A percentile compares a stretch with the other conserved stretches of the same genome.
These are phyloP conservation scores for Pocillopora grandis DNA, from an alignment of 92 coral and sea anemone species.

Conservation along the genomic window DNA sequence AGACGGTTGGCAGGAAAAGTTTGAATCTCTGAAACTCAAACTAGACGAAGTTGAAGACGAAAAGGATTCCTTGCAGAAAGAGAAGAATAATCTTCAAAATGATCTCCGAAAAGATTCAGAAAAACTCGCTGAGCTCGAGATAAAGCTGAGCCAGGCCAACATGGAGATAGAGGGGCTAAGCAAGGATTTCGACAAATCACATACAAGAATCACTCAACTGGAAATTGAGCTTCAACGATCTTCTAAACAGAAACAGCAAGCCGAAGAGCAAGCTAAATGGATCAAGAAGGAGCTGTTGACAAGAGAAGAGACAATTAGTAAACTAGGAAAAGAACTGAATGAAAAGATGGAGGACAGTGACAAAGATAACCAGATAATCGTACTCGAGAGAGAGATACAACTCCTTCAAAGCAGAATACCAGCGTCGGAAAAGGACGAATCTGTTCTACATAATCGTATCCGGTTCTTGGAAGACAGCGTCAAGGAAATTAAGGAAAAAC, in stretches of 20 bases:
- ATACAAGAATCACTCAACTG: slow-evolving; percentile 51
- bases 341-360: slow-evolving; percentile 45
- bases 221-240: slow-evolving; percentile 49
- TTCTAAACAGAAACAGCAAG: slow-evolving; percentile 40
- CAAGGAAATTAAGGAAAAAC: slow-evolving; percentile 47
- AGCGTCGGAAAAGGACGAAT: slow-evolving; percentile 44
- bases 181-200: slow-evolving; percentile 58
- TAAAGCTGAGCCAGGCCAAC: slow-evolving; percentile 66
- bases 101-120: slow-evolving; percentile 59
- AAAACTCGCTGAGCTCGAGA: slow-evolving; percentile 70
- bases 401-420: slow-evolving; percentile 49
- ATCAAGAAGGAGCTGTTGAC: slow-evolving; percentile 31
- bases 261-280: slow-evolving; percentile 39
- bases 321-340: slow-evolving; percentile 32
- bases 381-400: slow-evolving; percentile 44
- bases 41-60: slow-evolving; percentile 79
- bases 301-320: slow-evolving; percentile 35
- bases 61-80: slow-evolving; percentile 63
- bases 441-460: slow-evolving; percentile 30
- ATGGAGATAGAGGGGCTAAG: slow-evolving; percentile 60
- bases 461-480: slow-evolving; percentile 34
- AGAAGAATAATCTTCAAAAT: slow-evolving; percentile 66
- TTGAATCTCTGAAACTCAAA: slow-evolving; percentile 75
- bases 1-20: slow-evolving; percentile 73
- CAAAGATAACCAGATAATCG: slow-evolving; percentile 50